Conservation (phyloP, 2,113 vertebrate species). For the Noturus placidus region DNA sequence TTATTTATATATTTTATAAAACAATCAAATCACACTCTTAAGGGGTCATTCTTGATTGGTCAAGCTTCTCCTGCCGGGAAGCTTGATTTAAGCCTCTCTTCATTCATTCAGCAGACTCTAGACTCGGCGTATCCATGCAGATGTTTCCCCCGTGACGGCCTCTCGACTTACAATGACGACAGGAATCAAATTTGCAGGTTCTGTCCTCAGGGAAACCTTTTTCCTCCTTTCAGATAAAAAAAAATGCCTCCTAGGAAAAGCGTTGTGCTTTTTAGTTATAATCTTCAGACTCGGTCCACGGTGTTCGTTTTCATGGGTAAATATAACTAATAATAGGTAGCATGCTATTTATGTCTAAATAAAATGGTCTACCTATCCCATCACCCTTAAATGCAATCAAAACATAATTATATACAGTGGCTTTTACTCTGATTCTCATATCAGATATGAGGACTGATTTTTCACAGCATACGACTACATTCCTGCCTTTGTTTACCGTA, state of each 20-base stretch:
- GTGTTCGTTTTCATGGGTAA: not conserved
- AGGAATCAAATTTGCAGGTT: conserved; percentile 18
- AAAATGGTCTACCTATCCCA: no score
- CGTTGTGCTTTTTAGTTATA: not conserved
- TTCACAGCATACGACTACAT: conserved; percentile 1
- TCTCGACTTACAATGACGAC: conserved; percentile 1
- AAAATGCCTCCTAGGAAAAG: not conserved
- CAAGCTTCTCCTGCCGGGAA: not conserved
- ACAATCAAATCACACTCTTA: conserved; percentile 35
- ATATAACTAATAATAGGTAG: not conserved
- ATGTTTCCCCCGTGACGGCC: not conserved
- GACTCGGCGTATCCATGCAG: conserved; percentile 18
- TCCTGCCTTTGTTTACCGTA: conserved; percentile 12
- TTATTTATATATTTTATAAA: no score
- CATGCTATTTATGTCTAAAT: not conserved
- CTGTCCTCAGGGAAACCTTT: not conserved
- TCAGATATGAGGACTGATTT: not conserved
- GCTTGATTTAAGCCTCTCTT: conserved; percentile 5
- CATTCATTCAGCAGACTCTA: not conserved
- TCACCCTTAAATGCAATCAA: not conserved
- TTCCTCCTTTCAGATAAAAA: not conserved
- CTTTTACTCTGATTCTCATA: not conserved
- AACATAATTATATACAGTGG: not conserved
- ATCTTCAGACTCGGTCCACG: not conserved
- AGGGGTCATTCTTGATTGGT: conserved; percentile 40